Evolutionary conservation across 2,797 vertebrate genomes (phyloP), one percentile per base, ranked within the genome.

Genomic region (Schizopygopsis malacanthus): DNA sequence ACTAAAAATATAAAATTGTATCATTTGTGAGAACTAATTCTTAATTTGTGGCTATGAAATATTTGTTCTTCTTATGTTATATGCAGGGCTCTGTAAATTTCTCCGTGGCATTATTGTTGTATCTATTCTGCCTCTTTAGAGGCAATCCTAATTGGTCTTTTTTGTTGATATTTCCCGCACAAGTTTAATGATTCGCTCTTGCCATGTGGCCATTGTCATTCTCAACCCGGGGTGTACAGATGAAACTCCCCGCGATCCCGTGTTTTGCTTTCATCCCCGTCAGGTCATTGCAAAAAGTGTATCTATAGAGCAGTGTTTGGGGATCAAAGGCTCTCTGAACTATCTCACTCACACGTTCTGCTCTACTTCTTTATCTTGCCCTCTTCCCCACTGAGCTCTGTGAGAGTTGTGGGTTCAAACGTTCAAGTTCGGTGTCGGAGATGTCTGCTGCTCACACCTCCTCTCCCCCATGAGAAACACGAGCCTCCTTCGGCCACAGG

Each of bases 371-470:
- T 87, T 87, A 87, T 87, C 85, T 83, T 79, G 41, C 76, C 61
- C 84, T 59, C 54, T 86, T 85, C 79, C 84, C 81, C 69, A 70
- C 81, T 84, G 86, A 81, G 84, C 84, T 52, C 81, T 85, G 67
- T 69, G 83, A 93, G 90, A 93, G 90, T 91, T 89, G 85, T 84
- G 89, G 91, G 93, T 95, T 96, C 94, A 95, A 90, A 93, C 93
- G 89, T 94, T 94, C 93, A 92, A 93, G 92, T 94, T 96, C 93
- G 93, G 90, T 91, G 92, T 92, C 86, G 89, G 93, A 93, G 80
- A 94, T 90, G 88, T 94, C 92, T 89, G 91, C 92, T 92, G 92
- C 94, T 95, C 94, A 93, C 94, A 94, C 93, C 91, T 96, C 92
- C 63, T 87, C 81, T 89, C 92, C 92, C 93, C 91, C 91, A 87